Conservation (phyloP, 53 echinoderm and acorn worm species). For the Holothuria scabra region DNA sequence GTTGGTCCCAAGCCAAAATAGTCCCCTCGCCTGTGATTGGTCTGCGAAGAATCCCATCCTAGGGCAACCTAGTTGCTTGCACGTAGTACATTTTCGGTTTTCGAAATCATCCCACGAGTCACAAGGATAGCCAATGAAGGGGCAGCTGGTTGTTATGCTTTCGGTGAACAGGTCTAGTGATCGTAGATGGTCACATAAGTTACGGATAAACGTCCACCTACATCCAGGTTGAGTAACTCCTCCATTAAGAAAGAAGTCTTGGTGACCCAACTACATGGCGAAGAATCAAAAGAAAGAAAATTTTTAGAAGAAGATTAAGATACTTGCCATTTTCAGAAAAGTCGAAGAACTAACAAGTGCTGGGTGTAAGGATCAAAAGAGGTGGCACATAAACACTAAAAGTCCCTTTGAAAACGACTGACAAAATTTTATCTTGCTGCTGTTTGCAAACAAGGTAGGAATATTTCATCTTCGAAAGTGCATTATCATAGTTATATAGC, state of each 20-base stretch:
- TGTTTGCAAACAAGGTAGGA: too few species aligned
- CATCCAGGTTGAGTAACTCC: constrained; percentile 11
- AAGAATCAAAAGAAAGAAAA: background rate
- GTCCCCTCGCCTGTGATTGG: background rate
- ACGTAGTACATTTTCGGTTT: background rate
- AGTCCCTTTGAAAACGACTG: too few species aligned
- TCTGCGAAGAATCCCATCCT: constrained; percentile 19
- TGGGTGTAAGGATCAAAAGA: too few species aligned
- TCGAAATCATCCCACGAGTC: constrained; percentile 10
- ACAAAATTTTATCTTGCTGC: too few species aligned
- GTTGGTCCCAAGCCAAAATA: background rate
- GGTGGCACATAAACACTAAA: too few species aligned
- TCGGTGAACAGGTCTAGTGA: background rate
- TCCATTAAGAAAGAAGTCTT: constrained; percentile 9
- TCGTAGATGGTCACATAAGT: constrained; percentile 11
- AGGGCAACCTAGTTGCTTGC: background rate
- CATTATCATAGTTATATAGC: too few species aligned
- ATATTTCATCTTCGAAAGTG: too few species aligned
- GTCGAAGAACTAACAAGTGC: too few species aligned
- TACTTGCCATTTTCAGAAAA: too few species aligned
- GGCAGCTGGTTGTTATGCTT: background rate
- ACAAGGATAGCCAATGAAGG: constrained; percentile 7
- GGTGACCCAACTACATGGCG: background rate
- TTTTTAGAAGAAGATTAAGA: too few species aligned
- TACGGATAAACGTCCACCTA: background rate